Percentiles rank a stretch among this genome's conserved stretches.
Conservation (phyloP, 2,113 vertebrate genomes). For the Actenoides lindsayi region DNA sequence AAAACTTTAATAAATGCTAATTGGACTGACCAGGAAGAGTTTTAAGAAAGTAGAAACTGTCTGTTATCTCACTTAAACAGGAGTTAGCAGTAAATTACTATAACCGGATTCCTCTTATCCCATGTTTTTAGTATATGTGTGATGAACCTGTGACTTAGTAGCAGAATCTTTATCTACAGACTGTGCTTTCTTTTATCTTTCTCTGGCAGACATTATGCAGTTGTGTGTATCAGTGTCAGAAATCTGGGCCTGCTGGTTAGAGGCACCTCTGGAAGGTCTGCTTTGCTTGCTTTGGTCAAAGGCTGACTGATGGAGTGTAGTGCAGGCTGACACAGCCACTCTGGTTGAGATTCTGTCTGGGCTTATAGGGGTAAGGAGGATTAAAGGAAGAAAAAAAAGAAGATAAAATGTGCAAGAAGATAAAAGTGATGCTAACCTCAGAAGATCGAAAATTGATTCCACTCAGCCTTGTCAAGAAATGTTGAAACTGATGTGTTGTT, state of each 20-base stretch:
- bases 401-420: not conserved
- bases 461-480: not conserved
- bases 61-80: not conserved
- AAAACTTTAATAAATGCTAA: not conserved
- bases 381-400: not conserved
- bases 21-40: not conserved
- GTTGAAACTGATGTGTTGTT: not conserved
- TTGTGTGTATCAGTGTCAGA: rapidly evolving
- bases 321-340: not conserved
- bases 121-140: rapidly evolving
- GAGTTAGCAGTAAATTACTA: not conserved
- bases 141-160: not conserved
- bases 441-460: not conserved
- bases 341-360: not conserved
- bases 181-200: not conserved
- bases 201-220: not conserved
- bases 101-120: not conserved
- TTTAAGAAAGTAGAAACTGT: not conserved
- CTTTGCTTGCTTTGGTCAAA: not conserved
- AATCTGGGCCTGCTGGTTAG: not conserved
- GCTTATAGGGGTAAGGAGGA: not conserved
- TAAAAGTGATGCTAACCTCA: not conserved
- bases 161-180: not conserved
- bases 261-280: not conserved
- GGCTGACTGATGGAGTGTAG: not conserved